Base-by-base conservation (phyloP, 2,113 vertebrate genomes). In the Embiotoca jacksoni region DNA sequence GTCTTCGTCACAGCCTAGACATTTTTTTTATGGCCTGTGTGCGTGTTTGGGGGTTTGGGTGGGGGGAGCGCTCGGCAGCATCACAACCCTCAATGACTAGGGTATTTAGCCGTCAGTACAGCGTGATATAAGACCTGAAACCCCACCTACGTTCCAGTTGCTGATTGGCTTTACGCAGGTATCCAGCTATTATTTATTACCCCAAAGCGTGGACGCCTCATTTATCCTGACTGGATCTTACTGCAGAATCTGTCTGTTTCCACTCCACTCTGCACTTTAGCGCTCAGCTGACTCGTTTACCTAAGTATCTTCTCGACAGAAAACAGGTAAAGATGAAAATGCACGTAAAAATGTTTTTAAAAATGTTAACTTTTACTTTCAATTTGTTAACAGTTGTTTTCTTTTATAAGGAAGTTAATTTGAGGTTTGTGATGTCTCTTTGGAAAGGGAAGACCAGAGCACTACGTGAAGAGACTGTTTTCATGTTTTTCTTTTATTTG, bases 141-240 rank as follows among this genome's bases (percentile, higher is more conserved):
- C 80, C 70, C 91, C 92, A 91, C 93, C 93, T 91, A 93, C 93
- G 91, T 88, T 78, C 67, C 69, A 72, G 86, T 75, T 76, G 74
- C 90, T 94, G 94, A 95, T 95, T 95, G 94, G 94, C 90, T 80
- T 91, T 91, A 81, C 89, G 91, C 91, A 89, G 86, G 83, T 92
- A 80, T 76, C 82, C 87, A 79, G 80, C 72, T 50, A 63, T 90
- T 90, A 92, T 93, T 94, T 93, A 93, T 91, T 81, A 82, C 72
- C 66, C 68, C 87, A 75, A 72, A 84, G 75, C 56, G 31, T 57
- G 80, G 74, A 83, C 64, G 53, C 46, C 70, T 88, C 83, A 71
- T 82, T 90, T 81, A 82, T 87, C 60, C 74, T 52, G 47, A 70
- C 31, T 56, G 72, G 77, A 69, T 88, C 86, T 88, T 72, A 68